Evolutionary conservation across 2,797 vertebrate genomes (phyloP), one percentile per base, ranked within the genome.

Genomic region (Ctenopoma kingsleyae): DNA sequence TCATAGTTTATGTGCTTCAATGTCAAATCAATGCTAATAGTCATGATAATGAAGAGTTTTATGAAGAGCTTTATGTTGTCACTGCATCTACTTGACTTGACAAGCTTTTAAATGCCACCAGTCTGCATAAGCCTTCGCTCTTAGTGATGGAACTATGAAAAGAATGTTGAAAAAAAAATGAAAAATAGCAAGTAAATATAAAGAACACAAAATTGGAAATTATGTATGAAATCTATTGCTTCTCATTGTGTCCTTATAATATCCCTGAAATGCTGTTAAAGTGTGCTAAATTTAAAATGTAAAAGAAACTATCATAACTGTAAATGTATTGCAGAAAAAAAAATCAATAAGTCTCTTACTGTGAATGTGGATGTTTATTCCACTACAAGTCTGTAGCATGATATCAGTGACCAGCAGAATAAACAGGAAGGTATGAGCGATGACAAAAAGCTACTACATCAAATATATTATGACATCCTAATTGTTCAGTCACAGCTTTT

Each of bases 401-500:
- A 27, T 4, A 27, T 27, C 25, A 27, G 25, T 4, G 25, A 27
- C 25, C 25, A 27, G 25, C 25, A 27, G 25, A 27, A 27, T 6
- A 27, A 6, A 27, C n/a, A 35, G 8, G 32, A 48, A 56, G 20
- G 15, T 41, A 1, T 52, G 30, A 54, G n/a, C n/a, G 10, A 53
- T 25, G 17, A 53, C 0, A 44, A 41, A 38, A 25, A 35, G 7
- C 8, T 16, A 16, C 16, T 27, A 27, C 25, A 27, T 27, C 19
- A 62, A 48, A 40, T 11, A 5, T 1, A 59, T 10, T 30, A 20
- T 35, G 10, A 63, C 22, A 15, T 23, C 19, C 16, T 13, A 15
- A 53, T 25, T 30, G 49, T 60, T 51, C 35, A 49, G 48, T 35
- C 25, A 47, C 40, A 25, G 30, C 20, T 51, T 49, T 51, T 30